These are phyloP conservation scores for Gila robusta DNA, from an alignment of 2,797 vertebrate genomes.

Conservation along the genomic window DNA sequence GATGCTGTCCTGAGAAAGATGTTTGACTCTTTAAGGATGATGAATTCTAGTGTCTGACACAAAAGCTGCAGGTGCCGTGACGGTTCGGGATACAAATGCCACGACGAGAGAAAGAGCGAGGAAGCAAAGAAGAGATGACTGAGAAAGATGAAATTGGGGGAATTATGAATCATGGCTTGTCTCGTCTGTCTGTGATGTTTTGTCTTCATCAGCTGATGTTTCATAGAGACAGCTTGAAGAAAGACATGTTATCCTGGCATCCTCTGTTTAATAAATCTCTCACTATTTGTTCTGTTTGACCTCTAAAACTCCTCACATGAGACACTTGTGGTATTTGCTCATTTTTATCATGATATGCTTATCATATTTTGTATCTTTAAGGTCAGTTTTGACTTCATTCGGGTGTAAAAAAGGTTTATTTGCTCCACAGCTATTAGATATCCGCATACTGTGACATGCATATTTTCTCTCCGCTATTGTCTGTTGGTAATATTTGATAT, in stretches of 20 bases:
- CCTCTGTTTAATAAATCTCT: not conserved
- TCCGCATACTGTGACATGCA: not conserved
- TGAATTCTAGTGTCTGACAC: slow-evolving; percentile 28
- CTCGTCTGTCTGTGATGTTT: slow-evolving; percentile 32
- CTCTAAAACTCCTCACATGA: not conserved
- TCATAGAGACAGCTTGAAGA: slow-evolving; percentile 13
- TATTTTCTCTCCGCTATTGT: not conserved
- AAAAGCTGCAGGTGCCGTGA: slow-evolving; percentile 32
- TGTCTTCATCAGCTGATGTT: slow-evolving; percentile 54
- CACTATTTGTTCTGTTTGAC: not conserved
- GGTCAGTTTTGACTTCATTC: not conserved
- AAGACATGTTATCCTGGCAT: slow-evolving; percentile 11
- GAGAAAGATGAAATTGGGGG: slow-evolving; percentile 44
- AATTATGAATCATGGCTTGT: slow-evolving; percentile 19
- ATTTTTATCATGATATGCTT: not conserved
- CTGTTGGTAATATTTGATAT: not conserved
- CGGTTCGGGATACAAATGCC: slow-evolving; percentile 6
- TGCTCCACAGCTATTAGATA: not conserved
- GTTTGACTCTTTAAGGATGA: slow-evolving; percentile 38
- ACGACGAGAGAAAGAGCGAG: not conserved
- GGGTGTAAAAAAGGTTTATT: not conserved
- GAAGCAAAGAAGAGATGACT: slow-evolving; percentile 16
- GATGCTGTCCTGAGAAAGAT: slow-evolving; percentile 8
- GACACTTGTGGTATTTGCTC: not conserved
- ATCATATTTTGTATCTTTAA: not conserved